Percentiles rank a stretch among this genome's conserved stretches.
These are phyloP conservation scores for Salpingus planirostris DNA, from an alignment of 2,888 invertebrate genomes.

Conservation along the genomic window DNA sequence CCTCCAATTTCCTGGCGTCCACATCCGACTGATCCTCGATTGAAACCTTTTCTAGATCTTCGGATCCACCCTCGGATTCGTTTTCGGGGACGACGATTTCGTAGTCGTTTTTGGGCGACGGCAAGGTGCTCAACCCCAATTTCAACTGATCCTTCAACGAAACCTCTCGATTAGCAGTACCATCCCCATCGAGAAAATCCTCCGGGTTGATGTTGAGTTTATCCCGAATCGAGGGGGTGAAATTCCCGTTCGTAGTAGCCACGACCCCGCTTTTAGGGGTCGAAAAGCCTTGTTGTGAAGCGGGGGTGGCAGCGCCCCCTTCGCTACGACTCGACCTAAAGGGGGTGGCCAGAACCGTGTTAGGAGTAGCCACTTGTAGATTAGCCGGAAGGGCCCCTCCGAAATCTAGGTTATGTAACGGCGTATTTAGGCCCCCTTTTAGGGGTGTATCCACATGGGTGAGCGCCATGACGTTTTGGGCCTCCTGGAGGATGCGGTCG, in stretches of 20 bases:
- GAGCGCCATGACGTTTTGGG: slow-evolving; percentile 96
- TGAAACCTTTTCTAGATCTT: slow-evolving; percentile 17
- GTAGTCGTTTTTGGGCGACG: slow-evolving; percentile 92
- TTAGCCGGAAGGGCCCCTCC: slow-evolving; percentile 70
- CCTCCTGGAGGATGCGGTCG: slow-evolving; percentile 84
- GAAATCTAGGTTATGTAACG: slow-evolving; percentile 78
- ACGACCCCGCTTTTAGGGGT: slow-evolving; percentile 44
- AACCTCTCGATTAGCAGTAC: slow-evolving; percentile 49
- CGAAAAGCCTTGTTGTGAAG: slow-evolving; percentile 52
- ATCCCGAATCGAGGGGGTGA: slow-evolving; percentile 73
- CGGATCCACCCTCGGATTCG: slow-evolving; percentile 43
- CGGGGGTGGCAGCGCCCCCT: slow-evolving; percentile 44
- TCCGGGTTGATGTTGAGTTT: slow-evolving; percentile 93
- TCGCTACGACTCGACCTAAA: slow-evolving; percentile 65
- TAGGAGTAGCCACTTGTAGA: slow-evolving; percentile 71
- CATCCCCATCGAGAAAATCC: slow-evolving; percentile 61
- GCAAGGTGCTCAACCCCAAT: slow-evolving; percentile 70
- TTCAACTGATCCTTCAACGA: slow-evolving; percentile 66
- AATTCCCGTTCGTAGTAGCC: slow-evolving; percentile 19
- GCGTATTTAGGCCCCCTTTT: slow-evolving; percentile 93
- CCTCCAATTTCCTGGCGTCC: slow-evolving; percentile 60
- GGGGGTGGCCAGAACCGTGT: slow-evolving; percentile 83
- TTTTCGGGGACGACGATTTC: slow-evolving; percentile 95
- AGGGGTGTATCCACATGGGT: slow-evolving; percentile 96
- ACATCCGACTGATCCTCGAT: slow-evolving; percentile 83